Conservation (phyloP, 1,140 invertebrate species). For the Drosophila virilis region DNA sequence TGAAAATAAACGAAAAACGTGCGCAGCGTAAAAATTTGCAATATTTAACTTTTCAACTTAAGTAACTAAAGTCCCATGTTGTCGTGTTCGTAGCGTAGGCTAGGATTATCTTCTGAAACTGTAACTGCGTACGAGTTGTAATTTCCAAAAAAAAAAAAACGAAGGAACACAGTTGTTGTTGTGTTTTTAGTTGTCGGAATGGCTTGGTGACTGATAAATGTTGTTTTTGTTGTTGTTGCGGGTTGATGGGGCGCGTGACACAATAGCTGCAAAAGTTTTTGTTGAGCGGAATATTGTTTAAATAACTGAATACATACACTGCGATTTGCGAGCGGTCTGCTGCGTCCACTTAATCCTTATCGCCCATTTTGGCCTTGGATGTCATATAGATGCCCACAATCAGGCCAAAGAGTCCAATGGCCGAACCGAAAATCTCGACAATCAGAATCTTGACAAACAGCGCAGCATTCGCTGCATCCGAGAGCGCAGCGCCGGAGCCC, state of each 20-base stretch:
- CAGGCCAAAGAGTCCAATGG: conserved; percentile 98
- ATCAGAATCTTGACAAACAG: conserved; percentile 99
- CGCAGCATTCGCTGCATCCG: conserved; percentile 97
- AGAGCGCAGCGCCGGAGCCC: conserved; percentile 96
- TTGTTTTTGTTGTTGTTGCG: conserved; percentile 46
- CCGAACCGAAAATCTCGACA: conserved; percentile 99
- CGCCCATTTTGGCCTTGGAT: conserved; percentile 87
- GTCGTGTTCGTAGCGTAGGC: conserved; percentile 24
- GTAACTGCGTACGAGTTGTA: conserved; percentile 66
- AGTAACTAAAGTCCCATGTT: conserved; percentile 77
- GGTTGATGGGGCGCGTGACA: conserved; percentile 47
- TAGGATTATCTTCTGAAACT: conserved; percentile 30
- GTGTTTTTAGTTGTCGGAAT: conserved; percentile 60
- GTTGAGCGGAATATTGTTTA: conserved; percentile 1
- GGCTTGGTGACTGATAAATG: conserved; percentile 62
- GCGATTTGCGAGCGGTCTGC: conserved; percentile 25
- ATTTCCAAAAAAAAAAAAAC: conserved; percentile 69
- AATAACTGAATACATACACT: conserved; percentile 42
- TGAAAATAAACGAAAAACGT: conserved; percentile 47
- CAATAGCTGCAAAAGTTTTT: conserved; percentile 33
- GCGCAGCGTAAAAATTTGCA: conserved; percentile 55
- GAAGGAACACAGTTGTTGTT: conserved; percentile 59
- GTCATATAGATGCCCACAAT: conserved; percentile 98
- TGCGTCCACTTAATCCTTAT: conserved; percentile 77
- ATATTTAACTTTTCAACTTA: conserved; percentile 53